Base-by-base conservation (phyloP, 2,888 invertebrate species). In the Scaptomyza reducta region DNA sequence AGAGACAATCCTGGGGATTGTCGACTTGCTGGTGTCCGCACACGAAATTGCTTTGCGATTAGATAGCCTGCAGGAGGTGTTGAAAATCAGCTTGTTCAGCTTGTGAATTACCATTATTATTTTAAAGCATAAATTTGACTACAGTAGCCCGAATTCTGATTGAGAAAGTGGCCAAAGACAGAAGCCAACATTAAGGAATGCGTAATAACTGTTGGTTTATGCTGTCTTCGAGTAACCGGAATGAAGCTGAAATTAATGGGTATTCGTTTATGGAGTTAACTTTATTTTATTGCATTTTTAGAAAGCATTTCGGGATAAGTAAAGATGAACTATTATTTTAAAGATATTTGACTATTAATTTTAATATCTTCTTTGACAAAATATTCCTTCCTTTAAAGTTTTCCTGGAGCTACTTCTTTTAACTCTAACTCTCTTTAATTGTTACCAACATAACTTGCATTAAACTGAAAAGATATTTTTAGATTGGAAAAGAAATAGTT, bases 31-130 rank as follows among this genome's bases (percentile, higher is more conserved):
- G 70, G 61, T 66, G 70, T 63, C 50, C 60, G 66, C 66, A 72
- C 69, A 72, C 69, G 71, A 82, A 85, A 79, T 85, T 77, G 84
- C 70, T 61, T 71, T 74, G 63, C 78, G 88, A 88, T 88, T 89
- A 88, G 88, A 89, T 88, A 89, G 77, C 74, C 67, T 33, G 54
- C 75, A 69, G 77, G 73, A 88, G 89, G 89, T 89, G 89, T 88
- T 83, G 75, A 77, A 74, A 78, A 76, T 75, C 88, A 79, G 77
- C 88, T 77, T 76, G 70, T 84, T 87, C 69, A 70, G 70, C 66
- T 68, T 69, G 51, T 51, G 75, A 88, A 88, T 88, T 84, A 87
- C 88, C 88, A 88, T 89, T 88, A 89, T 88, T 88, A 88, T 82
- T 81, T 73, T 71, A 16, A 70, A 58, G 84, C 78, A 77, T 66